These are phyloP conservation scores for Poeciliopsis gracilis DNA, from an alignment of 2,797 vertebrate genomes.

Conservation along the genomic window DNA sequence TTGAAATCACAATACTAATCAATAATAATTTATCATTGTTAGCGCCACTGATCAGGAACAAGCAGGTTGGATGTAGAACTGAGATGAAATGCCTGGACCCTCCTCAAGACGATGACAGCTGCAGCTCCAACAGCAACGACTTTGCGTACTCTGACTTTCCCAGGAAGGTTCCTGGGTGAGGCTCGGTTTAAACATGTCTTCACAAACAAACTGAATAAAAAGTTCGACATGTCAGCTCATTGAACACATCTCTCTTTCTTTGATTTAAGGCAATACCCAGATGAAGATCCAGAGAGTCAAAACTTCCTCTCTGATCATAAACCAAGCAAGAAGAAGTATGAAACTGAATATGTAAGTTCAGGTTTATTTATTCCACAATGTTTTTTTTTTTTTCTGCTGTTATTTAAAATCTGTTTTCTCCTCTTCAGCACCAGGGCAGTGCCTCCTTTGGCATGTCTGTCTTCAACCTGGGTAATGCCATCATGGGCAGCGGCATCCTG, in stretches of 20 bases:
- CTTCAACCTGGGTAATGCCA: conserved; percentile 98
- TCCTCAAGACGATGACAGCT: conserved; percentile 89
- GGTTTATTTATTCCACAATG: not conserved
- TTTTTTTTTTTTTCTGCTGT: rapidly evolving
- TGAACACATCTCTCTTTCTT: not conserved
- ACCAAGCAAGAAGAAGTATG: conserved; percentile 94
- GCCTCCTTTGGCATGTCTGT: conserved; percentile 99
- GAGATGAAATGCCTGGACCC: conserved; percentile 90
- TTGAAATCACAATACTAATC: too few species aligned
- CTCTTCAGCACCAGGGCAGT: conserved; percentile 88
- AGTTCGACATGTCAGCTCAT: too few species aligned
- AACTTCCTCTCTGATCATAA: conserved; percentile 91
- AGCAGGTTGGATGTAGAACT: conserved; percentile 75
- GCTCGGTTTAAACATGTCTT: not conserved
- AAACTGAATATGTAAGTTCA: conserved; percentile 93
- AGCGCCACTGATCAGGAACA: too few species aligned
- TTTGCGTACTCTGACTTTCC: conserved; percentile 82
- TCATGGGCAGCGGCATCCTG: conserved; percentile 99
- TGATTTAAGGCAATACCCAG: conserved; percentile 82
- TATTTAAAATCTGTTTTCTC: not conserved
- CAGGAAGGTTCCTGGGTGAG: conserved; percentile 87
- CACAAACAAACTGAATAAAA: too few species aligned
- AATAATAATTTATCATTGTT: not conserved
- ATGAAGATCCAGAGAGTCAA: conserved; percentile 91
- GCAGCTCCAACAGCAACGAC: conserved; percentile 91